Evolutionary conservation across 2,888 invertebrate species (phyloP).

Genomic region (Blera fallax): DNA sequence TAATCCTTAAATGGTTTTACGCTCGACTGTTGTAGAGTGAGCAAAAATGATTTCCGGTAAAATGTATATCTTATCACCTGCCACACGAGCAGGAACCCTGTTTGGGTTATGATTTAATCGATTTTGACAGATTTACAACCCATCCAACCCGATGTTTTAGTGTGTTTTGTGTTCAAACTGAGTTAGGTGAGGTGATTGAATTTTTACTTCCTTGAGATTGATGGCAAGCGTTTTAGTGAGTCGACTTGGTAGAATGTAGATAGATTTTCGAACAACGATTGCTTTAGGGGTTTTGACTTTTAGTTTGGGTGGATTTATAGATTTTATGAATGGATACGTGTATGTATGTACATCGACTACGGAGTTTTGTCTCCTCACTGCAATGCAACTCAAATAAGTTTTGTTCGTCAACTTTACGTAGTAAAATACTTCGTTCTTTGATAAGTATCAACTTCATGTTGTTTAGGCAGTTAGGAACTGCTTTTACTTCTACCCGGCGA

Average conservation of each 20-base stretch:
- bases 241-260: background rate
- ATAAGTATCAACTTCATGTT: too few species aligned
- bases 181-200: constrained; percentile 16
- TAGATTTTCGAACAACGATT: background rate
- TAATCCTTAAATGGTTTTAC: constrained; percentile 51
- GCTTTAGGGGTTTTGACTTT: too few species aligned
- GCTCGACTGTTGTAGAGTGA: constrained; percentile 7
- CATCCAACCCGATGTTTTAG: constrained; percentile 9
- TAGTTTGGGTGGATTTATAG: too few species aligned
- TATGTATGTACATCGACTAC: too few species aligned
- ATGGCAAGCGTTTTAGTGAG: background rate
- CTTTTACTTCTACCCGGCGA: too few species aligned
- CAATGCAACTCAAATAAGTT: too few species aligned
- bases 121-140: constrained; percentile 47
- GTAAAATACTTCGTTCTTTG: too few species aligned
- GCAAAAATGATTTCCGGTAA: constrained; percentile 21
- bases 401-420: too few species aligned
- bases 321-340: too few species aligned
- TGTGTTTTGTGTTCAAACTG: constrained; percentile 10
- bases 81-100: constrained; percentile 12
- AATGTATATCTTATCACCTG: constrained; percentile 51
- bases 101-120: constrained; percentile 56
- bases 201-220: background rate
- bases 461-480: too few species aligned
- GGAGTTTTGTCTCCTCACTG: too few species aligned